Evolutionary conservation across 2,888 invertebrate genomes (phyloP).

Genomic region (Drosophila peninsularis): DNA sequence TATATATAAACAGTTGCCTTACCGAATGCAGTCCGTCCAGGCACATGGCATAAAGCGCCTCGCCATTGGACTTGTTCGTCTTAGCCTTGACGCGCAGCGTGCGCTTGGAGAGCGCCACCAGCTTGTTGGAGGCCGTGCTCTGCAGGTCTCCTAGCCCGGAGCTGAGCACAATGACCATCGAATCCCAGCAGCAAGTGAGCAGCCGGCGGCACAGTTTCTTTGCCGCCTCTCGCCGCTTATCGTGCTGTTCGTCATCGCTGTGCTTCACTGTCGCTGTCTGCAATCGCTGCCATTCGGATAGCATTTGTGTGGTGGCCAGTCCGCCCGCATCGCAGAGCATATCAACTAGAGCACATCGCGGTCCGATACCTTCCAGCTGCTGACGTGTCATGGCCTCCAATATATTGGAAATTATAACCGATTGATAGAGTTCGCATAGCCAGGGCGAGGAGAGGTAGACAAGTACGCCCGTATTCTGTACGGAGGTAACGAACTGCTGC

Average conservation of each 20-base stretch:
- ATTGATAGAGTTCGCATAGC: conserved; percentile 96
- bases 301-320: conserved; percentile 91
- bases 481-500: conserved; percentile 96
- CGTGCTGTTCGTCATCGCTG: conserved; percentile 87
- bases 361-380: conserved; percentile 77
- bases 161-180: conserved; percentile 94
- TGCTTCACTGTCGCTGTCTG: conserved; percentile 90
- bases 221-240: conserved; percentile 91
- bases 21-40: conserved; percentile 95
- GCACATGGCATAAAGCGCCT: conserved; percentile 92
- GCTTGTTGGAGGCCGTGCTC: conserved; percentile 85
- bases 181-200: conserved; percentile 96
- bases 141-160: conserved; percentile 88
- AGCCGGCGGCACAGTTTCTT: conserved; percentile 91
- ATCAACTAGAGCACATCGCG: conserved; percentile 84
- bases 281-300: conserved; percentile 94
- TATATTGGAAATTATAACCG: conserved; percentile 88
- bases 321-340: conserved; percentile 91
- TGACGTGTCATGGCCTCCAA: conserved; percentile 80
- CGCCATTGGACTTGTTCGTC: conserved; percentile 87
- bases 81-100: conserved; percentile 84
- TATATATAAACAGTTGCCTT: conserved; percentile 38
- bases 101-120: conserved; percentile 87
- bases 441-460: conserved; percentile 97
- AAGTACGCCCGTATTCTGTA: conserved; percentile 95